Evolutionary conservation across 2,113 vertebrate genomes (phyloP).

Genomic region (Columba janthina): DNA sequence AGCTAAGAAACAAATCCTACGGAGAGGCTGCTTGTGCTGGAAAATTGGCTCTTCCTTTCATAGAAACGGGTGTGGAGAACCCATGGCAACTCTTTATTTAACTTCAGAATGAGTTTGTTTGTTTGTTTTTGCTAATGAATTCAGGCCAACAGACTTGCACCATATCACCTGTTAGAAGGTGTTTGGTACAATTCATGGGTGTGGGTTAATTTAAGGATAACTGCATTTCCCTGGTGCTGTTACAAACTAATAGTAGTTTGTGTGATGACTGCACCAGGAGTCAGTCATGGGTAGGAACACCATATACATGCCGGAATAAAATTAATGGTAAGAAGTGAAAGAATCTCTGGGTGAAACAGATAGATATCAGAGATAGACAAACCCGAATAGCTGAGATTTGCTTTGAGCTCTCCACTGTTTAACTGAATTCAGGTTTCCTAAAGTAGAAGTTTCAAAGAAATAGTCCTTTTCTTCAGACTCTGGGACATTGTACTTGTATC

Average conservation of each 20-base stretch:
- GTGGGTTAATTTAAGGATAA: constrained; percentile 39
- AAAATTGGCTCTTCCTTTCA: constrained; percentile 29
- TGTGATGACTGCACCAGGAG: neutral
- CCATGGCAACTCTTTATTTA: constrained; percentile 4
- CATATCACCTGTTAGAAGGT: neutral
- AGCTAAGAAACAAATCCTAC: neutral
- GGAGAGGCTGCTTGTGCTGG: neutral
- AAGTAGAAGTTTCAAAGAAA: neutral
- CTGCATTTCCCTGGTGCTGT: neutral
- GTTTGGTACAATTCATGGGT: neutral
- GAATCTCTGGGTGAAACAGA: neutral
- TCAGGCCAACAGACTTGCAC: constrained; percentile 9
- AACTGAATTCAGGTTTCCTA: neutral
- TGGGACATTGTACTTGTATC: rapidly evolving
- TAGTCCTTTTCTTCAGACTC: neutral
- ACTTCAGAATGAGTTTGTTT: neutral
- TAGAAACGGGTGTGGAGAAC: neutral
- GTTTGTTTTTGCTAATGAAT: neutral
- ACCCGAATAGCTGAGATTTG: neutral
- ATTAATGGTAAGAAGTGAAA: neutral
- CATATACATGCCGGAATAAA: neutral
- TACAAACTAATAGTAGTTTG: neutral
- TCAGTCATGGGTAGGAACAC: neutral
- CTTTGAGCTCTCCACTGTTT: neutral
- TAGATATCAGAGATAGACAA: neutral